These are phyloP conservation scores for Hirundichthys speculiger DNA, from an alignment of 2,113 vertebrate species.

Conservation along the genomic window DNA sequence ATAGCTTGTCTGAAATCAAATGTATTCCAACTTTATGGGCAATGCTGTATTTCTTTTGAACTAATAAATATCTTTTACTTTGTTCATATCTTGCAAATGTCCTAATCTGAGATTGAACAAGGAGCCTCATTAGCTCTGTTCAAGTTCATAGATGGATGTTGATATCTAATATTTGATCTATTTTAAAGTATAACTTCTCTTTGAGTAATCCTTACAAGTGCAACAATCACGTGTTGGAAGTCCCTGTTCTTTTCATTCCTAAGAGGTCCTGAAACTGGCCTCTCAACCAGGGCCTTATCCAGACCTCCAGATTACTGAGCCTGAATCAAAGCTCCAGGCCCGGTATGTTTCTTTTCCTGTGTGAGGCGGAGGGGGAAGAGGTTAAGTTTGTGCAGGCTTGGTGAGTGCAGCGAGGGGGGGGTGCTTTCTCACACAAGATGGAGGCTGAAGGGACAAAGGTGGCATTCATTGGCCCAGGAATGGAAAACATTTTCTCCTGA, in stretches of 20 bases:
- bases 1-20: no score
- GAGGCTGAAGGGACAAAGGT: conserved; percentile 83
- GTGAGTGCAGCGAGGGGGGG: conserved; percentile 71
- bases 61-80: conserved; percentile 5
- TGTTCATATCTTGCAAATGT: conserved; percentile 3
- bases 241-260: conserved; percentile 4
- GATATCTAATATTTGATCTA: background rate
- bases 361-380: conserved; percentile 76
- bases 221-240: conserved; percentile 10
- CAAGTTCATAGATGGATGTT: background rate
- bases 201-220: conserved; percentile 4
- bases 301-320: conserved; percentile 63
- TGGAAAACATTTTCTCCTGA: conserved; percentile 84
- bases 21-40: no score
- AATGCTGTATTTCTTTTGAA: conserved; percentile 18
- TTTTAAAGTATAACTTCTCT: background rate
- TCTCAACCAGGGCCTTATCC: conserved; percentile 52
- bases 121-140: background rate
- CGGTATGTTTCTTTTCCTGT: conserved; percentile 77
- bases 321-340: conserved; percentile 72
- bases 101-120: background rate
- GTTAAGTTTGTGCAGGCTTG: conserved; percentile 79
- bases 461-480: conserved; percentile 85
- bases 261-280: conserved; percentile 25
- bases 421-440: conserved; percentile 81